phyloP scores from a whole-genome alignment of 2,797 vertebrate species.

The Knipowitschia caucasica region DNA sequence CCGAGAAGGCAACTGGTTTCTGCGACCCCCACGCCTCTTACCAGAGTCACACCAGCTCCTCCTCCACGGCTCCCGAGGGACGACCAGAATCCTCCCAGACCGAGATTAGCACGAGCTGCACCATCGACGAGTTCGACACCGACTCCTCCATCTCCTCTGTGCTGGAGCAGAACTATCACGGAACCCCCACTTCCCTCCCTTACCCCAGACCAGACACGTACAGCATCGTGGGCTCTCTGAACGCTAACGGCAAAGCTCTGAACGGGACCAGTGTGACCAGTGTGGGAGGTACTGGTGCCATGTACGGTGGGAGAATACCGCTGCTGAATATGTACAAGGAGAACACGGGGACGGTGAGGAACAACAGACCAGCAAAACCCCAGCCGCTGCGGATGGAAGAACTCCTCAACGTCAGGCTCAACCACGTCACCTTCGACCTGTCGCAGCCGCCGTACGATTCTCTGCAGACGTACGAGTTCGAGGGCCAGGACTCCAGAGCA shows the following conservation, averaged over 20 bases:
- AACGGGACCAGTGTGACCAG: slow-evolving; percentile 41
- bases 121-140: slow-evolving; percentile 58
- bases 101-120: slow-evolving; percentile 63
- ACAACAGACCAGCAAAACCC: slow-evolving; percentile 38
- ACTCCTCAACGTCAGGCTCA: slow-evolving; percentile 81
- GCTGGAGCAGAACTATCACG: slow-evolving; percentile 40
- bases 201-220: slow-evolving; percentile 59
- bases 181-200: slow-evolving; percentile 25
- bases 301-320: slow-evolving; percentile 48
- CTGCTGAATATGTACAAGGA: slow-evolving; percentile 63
- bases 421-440: slow-evolving; percentile 84
- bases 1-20: slow-evolving; percentile 28
- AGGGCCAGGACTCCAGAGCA: slow-evolving; percentile 83
- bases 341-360: slow-evolving; percentile 57
- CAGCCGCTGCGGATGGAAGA: slow-evolving; percentile 79
- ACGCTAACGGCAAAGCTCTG: slow-evolving; percentile 43
- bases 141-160: slow-evolving; percentile 59
- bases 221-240: slow-evolving; percentile 74
- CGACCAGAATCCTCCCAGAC: slow-evolving; percentile 55
- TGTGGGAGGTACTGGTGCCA: no score
- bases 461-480: slow-evolving; percentile 88
- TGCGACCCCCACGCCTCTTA: slow-evolving; percentile 44
- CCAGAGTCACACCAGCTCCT: slow-evolving; percentile 60
- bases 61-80: slow-evolving; percentile 51
- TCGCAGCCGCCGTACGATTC: slow-evolving; percentile 89